phyloP scores from a whole-genome alignment of 2,113 vertebrate genomes.

The Arenaria interpres region DNA sequence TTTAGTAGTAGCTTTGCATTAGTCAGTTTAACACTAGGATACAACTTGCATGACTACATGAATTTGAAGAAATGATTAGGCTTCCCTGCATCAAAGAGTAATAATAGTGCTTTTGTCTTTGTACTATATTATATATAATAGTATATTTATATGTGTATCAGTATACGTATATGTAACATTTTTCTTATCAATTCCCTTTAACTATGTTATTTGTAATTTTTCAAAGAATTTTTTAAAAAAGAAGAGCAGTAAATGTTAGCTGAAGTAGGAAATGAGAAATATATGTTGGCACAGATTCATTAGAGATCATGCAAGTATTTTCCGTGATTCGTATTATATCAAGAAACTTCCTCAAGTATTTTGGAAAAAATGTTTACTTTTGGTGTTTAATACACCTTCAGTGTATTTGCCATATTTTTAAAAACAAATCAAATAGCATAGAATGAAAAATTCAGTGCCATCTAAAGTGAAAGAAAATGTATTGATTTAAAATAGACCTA shows the following conservation, averaged over 20 bases:
- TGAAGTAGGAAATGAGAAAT: neutral
- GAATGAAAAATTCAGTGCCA: neutral
- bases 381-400: neutral
- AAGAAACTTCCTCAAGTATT: neutral
- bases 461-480: neutral
- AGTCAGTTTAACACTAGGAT: neutral
- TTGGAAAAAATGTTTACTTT: neutral
- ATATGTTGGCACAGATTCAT: neutral
- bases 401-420: neutral
- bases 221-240: neutral
- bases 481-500: neutral
- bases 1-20: neutral
- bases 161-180: neutral
- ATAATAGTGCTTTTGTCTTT: neutral
- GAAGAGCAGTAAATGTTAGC: neutral
- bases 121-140: neutral
- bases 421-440: neutral
- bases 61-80: neutral
- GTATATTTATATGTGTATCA: neutral
- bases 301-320: neutral
- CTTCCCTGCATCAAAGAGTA: neutral
- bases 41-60: neutral
- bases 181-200: neutral
- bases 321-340: neutral
- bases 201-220: neutral